Base-by-base conservation (phyloP, 2,113 vertebrate genomes). In the Melanerpes formicivorus region DNA sequence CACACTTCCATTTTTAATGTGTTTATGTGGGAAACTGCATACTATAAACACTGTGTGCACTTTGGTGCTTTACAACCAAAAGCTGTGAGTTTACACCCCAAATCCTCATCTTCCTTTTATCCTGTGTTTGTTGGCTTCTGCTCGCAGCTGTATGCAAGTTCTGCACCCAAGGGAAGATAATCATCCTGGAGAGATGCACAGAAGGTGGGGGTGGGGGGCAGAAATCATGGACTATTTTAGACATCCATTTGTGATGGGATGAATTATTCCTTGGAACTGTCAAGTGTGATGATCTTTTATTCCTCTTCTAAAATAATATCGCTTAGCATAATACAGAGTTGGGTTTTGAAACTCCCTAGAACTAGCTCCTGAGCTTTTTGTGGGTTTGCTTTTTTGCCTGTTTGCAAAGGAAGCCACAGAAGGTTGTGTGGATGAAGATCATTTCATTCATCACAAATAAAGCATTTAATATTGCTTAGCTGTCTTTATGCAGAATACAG, bases 391-490 rank as follows among this genome's bases (percentile, higher is more conserved):
- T 48, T 48, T 44, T 44, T 14, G 5, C 42, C 42, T 6, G 8
- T 46, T 46, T 9, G 19, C 18, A 18, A 18, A 18, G 18, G 22
- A 67, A 59, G 8, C 13, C 66, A 40, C 27, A 85, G 30, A 77
- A 94, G 78, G 76, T 78, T 78, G 10, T 91, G 54, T 71, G 67
- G 78, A 44, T 92, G 76, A 88, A 74, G 64, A 79, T 92, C 86
- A 92, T 82, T 84, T 10, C 60, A 44, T 90, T 82, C 72, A 40
- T 80, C 32, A 42, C 87, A 95, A 95, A 90, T 89, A 74, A 79
- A 70, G 29, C 59, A 63, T 93, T 88, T 94, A 76, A 84, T 94
- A 88, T 81, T 70, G 60, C 87, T 96, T 96, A 56, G 72, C 86
- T 90, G 16, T 34, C 74, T 92, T 90, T 40, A 40, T 40, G 40